These are phyloP conservation scores for Kradibia gibbosae DNA, from an alignment of 1,140 invertebrate genomes.

Conservation along the genomic window DNA sequence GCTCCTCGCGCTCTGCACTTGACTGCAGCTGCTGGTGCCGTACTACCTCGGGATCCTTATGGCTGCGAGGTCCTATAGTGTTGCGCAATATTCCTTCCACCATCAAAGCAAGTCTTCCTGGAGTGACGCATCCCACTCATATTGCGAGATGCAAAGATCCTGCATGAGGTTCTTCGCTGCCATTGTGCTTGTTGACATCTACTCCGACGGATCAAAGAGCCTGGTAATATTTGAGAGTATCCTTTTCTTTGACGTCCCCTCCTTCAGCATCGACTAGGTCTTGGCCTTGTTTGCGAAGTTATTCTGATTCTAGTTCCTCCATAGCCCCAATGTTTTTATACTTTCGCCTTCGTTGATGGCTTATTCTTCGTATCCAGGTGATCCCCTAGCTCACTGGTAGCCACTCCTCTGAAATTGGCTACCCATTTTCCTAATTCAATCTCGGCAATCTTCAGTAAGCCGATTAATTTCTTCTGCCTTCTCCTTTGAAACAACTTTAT, in stretches of 20 bases:
- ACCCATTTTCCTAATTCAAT: conserved; percentile 31
- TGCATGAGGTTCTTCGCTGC: not conserved
- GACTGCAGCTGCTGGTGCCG: too few species aligned
- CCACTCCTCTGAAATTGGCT: not conserved
- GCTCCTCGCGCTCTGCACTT: too few species aligned
- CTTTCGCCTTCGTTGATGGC: not conserved
- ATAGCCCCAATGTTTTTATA: not conserved
- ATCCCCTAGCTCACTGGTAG: too few species aligned
- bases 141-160: not conserved
- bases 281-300: not conserved
- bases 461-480: not conserved
- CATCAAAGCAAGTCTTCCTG: too few species aligned
- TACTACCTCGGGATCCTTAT: not conserved
- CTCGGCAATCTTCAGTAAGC: not conserved
- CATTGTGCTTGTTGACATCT: not conserved
- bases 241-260: not conserved
- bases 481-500: not conserved
- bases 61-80: not conserved
- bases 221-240: not conserved
- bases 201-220: too few species aligned
- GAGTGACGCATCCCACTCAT: not conserved
- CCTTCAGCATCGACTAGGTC: not conserved
- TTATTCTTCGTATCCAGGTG: too few species aligned
- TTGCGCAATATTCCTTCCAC: too few species aligned
- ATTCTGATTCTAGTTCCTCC: not conserved